Base-by-base conservation (phyloP, 2,113 vertebrate genomes). In the Sturnus vulgaris region DNA sequence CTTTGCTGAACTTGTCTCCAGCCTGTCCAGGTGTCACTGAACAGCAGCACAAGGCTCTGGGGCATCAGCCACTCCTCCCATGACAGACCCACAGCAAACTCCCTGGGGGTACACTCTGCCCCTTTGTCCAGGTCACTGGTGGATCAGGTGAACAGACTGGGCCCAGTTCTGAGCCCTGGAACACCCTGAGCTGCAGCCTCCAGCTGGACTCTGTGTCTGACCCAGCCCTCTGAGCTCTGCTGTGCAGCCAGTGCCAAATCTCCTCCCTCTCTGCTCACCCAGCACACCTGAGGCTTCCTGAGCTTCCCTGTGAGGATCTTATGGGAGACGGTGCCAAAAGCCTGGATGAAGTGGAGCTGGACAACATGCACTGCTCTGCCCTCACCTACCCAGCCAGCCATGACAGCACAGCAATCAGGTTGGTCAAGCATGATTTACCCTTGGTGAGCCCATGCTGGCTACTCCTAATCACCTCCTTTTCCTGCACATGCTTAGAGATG, bases 281-380 rank as follows among this genome's bases (percentile, higher is more conserved):
- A 16, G 5, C 84, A 10, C 56, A 55, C 5, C 25, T 50, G 49
- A 24, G 49, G 2, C 9, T n/a, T 13, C 65, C 72, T 22, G 49
- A 71, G 75, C 40, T n/a, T 6, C 9, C 57, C 57, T 7, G 0
- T 3, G 30, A 14, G 49, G 24, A 4, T 23, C 12, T 8, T 2
- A 3, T 7, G 42, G 50, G 37, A 64, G 14, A 35, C 2, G 1
- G 18, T 16, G 47, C 30, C 56, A 55, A 44, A 37, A 64, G 35
- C 68, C 75, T 7, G 33, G 44, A 12, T 33, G 37, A 9, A 44
- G 22, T 5, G 1, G 3, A 49, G 27, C 15, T 3, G 57, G 44
- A 59, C 27, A 73, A 39, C 15, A 37, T 9, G 37, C 53, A 52
- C 52, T 82, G 77, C 39, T 75, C 17, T 46, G 13, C 46, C 39